Percentiles rank a stretch among this genome's conserved stretches.
These are phyloP conservation scores for Hydrotaea diabolus DNA, from an alignment of 2,888 invertebrate species.

Conservation along the genomic window DNA sequence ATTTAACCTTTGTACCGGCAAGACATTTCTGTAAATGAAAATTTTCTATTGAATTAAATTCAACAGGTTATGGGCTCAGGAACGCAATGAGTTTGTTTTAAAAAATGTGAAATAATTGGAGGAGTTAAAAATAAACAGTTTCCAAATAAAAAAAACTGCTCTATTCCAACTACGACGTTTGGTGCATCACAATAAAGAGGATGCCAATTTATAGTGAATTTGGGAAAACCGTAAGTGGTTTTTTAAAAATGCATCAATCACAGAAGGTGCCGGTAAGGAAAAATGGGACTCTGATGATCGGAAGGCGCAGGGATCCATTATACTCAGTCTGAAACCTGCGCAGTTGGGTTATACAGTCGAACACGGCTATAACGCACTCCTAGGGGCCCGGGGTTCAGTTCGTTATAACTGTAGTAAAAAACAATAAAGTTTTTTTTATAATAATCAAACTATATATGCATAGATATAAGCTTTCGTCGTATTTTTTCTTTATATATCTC, in stretches of 20 bases:
- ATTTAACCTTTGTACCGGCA: too few species aligned
- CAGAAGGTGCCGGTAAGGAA: slow-evolving; percentile 33
- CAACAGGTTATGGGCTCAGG: slow-evolving; percentile 62
- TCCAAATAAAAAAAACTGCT: slow-evolving; percentile 54
- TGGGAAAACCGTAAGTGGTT: too few species aligned
- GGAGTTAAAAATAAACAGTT: slow-evolving; percentile 47
- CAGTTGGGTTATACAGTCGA: slow-evolving; percentile 53
- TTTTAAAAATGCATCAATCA: not conserved
- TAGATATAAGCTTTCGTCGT: too few species aligned
- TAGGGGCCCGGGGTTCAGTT: too few species aligned
- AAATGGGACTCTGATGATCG: slow-evolving; percentile 53
- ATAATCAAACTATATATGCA: too few species aligned
- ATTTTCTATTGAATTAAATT: slow-evolving; percentile 5
- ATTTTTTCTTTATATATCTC: too few species aligned
- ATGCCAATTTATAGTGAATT: slow-evolving; percentile 42
- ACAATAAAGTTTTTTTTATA: too few species aligned
- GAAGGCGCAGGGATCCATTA: slow-evolving; percentile 50
- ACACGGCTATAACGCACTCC: too few species aligned
- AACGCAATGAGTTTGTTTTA: slow-evolving; percentile 32
- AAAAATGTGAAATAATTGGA: too few species aligned
- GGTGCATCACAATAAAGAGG: slow-evolving; percentile 49
- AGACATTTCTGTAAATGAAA: too few species aligned
- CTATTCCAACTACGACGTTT: slow-evolving; percentile 45
- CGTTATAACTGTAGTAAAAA: too few species aligned
- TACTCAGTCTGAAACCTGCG: slow-evolving; percentile 55